These are phyloP conservation scores for Drosophila acutilabella DNA, from an alignment of 2,888 invertebrate genomes.

Conservation along the genomic window DNA sequence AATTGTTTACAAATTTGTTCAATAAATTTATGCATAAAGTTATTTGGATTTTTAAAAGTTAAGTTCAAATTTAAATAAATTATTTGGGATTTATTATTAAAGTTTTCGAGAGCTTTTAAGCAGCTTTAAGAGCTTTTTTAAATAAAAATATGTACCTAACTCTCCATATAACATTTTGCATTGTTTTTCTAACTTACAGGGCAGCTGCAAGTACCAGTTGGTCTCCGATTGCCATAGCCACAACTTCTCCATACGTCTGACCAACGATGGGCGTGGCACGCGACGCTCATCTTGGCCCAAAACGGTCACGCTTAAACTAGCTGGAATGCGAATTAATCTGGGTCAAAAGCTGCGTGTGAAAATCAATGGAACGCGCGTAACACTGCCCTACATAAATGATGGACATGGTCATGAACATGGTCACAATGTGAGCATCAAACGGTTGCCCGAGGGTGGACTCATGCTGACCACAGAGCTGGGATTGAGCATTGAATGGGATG, in stretches of 20 bases:
- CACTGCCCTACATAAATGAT: conserved; percentile 87
- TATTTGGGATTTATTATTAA: too few species aligned
- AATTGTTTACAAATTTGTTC: too few species aligned
- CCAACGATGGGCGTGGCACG: conserved; percentile 92
- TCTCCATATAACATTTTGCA: too few species aligned
- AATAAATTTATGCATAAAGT: too few species aligned
- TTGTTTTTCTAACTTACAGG: conserved; percentile 24
- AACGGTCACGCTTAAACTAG: conserved; percentile 92
- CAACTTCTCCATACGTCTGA: conserved; percentile 94
- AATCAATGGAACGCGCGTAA: conserved; percentile 91
- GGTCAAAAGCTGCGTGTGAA: conserved; percentile 94
- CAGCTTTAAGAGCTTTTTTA: not conserved
- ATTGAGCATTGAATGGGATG: conserved; percentile 95
- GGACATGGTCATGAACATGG: conserved; percentile 43
- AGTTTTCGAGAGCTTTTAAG: conserved; percentile 13
- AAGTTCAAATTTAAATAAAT: too few species aligned
- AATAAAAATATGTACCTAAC: too few species aligned
- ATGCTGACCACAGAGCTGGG: conserved; percentile 90
- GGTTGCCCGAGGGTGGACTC: conserved; percentile 88
- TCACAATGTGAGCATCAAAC: conserved; percentile 87
- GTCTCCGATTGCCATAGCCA: conserved; percentile 92
- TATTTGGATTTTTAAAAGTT: too few species aligned
- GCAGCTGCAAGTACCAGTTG: conserved; percentile 96
- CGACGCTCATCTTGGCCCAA: conserved; percentile 96
- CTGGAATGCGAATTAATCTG: conserved; percentile 91